Evolutionary conservation across 2,113 vertebrate species (phyloP), one percentile per base, ranked within the genome.

Genomic region (Suncus etruscus): DNA sequence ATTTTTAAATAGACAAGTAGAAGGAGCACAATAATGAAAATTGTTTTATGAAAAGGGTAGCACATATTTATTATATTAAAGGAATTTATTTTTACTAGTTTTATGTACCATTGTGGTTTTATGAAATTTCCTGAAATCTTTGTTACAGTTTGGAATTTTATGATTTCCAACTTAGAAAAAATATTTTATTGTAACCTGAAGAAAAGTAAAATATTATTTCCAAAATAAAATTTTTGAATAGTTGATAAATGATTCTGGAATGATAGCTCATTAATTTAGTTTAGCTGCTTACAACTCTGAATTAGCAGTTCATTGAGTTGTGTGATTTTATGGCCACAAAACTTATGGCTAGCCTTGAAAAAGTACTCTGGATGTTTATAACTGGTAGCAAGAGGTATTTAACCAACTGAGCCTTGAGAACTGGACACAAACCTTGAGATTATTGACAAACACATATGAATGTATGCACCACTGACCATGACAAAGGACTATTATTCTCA

Each of bases 1-100:
- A 63, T 45, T 69, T 97, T 95, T 89, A 72, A 95, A 91, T 82
- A 75, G 29, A 81, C 16, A 94, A 92, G 9, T 47, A 63, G 11
- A 73, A 94, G 12, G 89, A 27, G 20, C 18, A 76, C 32, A 51
- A 25, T 54, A 95, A 72, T 93, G 39, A 93, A 95, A 54, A 32
- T 91, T 87, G 77, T 96, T 96, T 95, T 76, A 96, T 80, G 11
- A 39, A 92, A 83, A 85, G 22, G 3, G 29, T 54, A 92, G 89
- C 14, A 39, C 39, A 39, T 39, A 85, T 63, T 50, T 77, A 50
- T 63, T 80, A 20, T 89, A 5, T 39, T 39, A 39, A 20, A 78
- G 27, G 79, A 20, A 93, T 31, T 22, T 68, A 69, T 14, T 1
- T 47, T 22, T 90, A 70, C 27, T 72, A 69, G 22, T 45, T 25